Percentiles rank a stretch among this genome's conserved stretches.
Evolutionary conservation across 2,113 vertebrate species (phyloP).

Genomic region (Mesocricetus auratus): DNA sequence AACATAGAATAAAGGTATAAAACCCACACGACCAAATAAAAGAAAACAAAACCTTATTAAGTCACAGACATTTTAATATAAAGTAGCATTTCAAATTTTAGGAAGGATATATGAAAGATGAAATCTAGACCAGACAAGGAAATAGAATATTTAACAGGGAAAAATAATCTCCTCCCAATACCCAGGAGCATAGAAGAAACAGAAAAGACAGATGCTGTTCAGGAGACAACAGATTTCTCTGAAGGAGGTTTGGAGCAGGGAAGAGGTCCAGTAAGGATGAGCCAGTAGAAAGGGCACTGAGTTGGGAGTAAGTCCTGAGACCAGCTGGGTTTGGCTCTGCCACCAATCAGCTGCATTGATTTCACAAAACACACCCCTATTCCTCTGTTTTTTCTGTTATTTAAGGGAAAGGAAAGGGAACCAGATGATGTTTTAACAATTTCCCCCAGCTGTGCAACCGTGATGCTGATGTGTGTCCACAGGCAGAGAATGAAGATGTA

Average conservation of each 20-base stretch:
- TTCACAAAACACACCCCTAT: conserved; percentile 21
- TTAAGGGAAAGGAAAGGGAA: background rate
- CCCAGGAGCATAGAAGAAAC: background rate
- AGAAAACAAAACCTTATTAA: background rate
- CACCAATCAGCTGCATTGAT: background rate
- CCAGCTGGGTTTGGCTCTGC: background rate
- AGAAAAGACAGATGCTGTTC: background rate
- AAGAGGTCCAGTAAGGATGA: background rate
- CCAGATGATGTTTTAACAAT: conserved; percentile 31
- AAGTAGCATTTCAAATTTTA: conserved; percentile 41
- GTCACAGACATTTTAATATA: conserved; percentile 58
- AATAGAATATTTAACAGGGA: conserved; percentile 31
- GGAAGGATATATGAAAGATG: conserved; percentile 39
- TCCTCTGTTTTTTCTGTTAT: conserved; percentile 25
- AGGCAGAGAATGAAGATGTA: conserved; percentile 7
- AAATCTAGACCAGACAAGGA: conserved; percentile 48
- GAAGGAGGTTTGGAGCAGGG: background rate
- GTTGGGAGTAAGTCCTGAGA: background rate
- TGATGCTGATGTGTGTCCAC: conserved; percentile 6
- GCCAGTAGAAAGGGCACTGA: background rate
- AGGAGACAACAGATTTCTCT: conserved; percentile 30
- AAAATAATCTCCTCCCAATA: background rate
- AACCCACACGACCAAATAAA: conserved; percentile 63
- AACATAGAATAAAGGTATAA: conserved; percentile 53
- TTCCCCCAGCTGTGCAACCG: background rate